Percentiles rank a stretch among this genome's conserved stretches.
Evolutionary conservation across 2,797 vertebrate species (phyloP).

Genomic region (Chloroceryle inda): DNA sequence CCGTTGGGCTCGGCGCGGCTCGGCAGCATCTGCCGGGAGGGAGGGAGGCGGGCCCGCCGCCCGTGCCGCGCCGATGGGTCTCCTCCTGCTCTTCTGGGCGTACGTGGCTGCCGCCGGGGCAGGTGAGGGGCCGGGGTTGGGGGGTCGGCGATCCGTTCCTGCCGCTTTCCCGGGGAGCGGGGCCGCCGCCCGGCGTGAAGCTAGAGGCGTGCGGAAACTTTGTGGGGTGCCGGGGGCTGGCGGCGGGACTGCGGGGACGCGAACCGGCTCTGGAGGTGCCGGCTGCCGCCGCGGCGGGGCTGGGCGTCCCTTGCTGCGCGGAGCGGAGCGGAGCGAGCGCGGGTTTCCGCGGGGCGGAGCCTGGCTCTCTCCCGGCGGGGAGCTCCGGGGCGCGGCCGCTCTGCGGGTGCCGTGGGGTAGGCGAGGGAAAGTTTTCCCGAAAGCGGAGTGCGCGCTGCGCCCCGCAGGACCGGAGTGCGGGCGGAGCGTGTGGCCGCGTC

Average conservation of each 20-base stretch:
- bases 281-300: background rate
- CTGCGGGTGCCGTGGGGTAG: background rate
- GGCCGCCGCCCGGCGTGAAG: background rate
- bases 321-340: background rate
- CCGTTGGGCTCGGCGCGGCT: background rate
- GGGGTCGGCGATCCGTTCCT: accelerated
- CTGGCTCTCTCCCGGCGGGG: too few relatives aligned
- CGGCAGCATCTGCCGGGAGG: background rate
- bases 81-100: slow-evolving; percentile 75
- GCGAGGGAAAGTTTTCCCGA: background rate
- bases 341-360: background rate
- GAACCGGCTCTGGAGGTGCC: background rate
- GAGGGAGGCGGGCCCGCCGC: background rate
- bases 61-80: slow-evolving; percentile 66
- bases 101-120: slow-evolving; percentile 75
- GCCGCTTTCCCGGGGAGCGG: background rate
- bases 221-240: background rate
- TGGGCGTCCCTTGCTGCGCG: background rate
- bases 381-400: background rate
- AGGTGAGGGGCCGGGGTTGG: slow-evolving; percentile 51
- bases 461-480: background rate
- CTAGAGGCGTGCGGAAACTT: background rate
- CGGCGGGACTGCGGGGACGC: background rate
- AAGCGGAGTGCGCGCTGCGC: background rate
- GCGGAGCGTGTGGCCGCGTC: background rate